Base-by-base conservation (phyloP, 1,140 invertebrate genomes). In the Panulirus ornatus region DNA sequence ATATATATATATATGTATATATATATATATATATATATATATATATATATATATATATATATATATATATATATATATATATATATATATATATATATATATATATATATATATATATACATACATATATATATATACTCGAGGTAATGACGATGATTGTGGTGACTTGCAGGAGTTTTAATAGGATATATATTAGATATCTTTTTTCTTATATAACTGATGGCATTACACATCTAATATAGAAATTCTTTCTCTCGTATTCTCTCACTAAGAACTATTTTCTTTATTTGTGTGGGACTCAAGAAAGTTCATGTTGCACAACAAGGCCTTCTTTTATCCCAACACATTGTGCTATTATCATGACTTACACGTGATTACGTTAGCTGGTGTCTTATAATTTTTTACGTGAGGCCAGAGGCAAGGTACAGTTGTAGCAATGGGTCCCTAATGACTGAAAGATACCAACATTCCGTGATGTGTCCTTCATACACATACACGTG, bases 11-110 rank as follows among this genome's bases (percentile, higher is more conserved):
- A 76, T 76, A 76, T 76, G 34, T 76, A 76, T 76, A 76, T 36
- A 36, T 76, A 76, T 40, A 76, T 76, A 76, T 76, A 76, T 40
- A 76, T 36, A 36, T 76, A 76, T 76, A 76, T 76, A 76, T 76
- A 76, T 76, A 76, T 76, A 76, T 76, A 76, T 76, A 76, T 76
- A 76, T 76, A 76, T 76, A 76, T 76, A 76, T 76, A 76, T 40
- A 76, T 76, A 76, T 76, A 76, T 40, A 76, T 76, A 76, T 76
- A 76, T 76, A 76, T 76, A 76, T 76, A 76, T 76, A 76, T 76
- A 76, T 76, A 76, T 76, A 76, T 76, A 76, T 76, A 76, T 76
- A 76, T 76, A 76, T 76, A 76, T 76, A 76, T 76, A 76, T 76
- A 76, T 76, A 76, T 40, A 76, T 76, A 76, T 76, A 76, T 76